Evolutionary conservation across 1,140 invertebrate species (phyloP), one percentile per base, ranked within the genome.

Genomic region (Megalopta genalis): DNA sequence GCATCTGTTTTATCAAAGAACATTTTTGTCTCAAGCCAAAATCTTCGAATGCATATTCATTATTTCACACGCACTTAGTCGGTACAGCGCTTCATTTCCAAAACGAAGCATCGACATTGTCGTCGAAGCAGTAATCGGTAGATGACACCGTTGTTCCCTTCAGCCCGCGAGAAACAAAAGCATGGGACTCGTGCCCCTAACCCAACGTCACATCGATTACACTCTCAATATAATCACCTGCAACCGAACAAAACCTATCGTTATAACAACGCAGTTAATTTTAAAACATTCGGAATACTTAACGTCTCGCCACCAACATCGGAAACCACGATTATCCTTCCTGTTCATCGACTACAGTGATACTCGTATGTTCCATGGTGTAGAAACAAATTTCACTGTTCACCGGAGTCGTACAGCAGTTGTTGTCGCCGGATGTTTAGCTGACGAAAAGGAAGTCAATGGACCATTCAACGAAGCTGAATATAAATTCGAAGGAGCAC

Each of bases 111-210:
- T 16, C n/a, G 6, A 18, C 23, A 5, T 18, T 37, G 18, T 78
- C 16, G 23, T 25, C 52, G 42, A 62, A 52, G 16, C 10, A 27
- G 0, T 6, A 54, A 64, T 72, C n/a, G 16, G 6, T 52, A 78
- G 76, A 78, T 78, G 76, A 63, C 69, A 72, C 76, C 32, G 27
- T 72, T 27, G 60, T 77, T 60, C 68, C 59, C 21, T 63, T 63
- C 9, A 46, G 3, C 7, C 1, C 7, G 10, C 2, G 2, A 21
- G 6, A 78, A 78, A 78, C 76, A 78, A 78, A 78, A 78, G 69
- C 59, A 62, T 8, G 49, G 21, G 32, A 23, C 42, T 64, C 42
- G 67, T 52, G 59, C 9, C 32, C 18, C 21, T n/a, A 25, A n/a
- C 25, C 27, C 16, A 69, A 37, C 49, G 16, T 12, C 12, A 6